Base-by-base conservation (phyloP, 2,113 vertebrate species). In the Bos indicus region DNA sequence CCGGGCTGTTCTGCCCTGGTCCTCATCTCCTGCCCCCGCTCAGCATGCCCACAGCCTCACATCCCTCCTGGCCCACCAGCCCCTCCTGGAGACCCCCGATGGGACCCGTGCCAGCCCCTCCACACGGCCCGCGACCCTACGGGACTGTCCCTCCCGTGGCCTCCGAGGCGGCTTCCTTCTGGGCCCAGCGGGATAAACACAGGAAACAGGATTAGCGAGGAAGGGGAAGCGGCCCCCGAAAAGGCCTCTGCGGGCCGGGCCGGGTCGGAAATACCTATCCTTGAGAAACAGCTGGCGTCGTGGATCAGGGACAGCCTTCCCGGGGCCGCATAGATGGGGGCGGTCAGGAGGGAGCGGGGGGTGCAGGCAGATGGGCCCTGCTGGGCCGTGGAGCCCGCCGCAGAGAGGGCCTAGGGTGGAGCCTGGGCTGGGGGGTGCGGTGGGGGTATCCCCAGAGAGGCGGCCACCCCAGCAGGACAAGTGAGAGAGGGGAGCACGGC, bases 151-250 rank as follows among this genome's bases (percentile, higher is more conserved):
- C 56, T 62, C 80, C 80, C 2, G 0, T 1, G 40, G 81, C 81
- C 88, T 67, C 64, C 5, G 6, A 46, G 78, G 62, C 88, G 0
- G 16, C 88, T 85, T 85, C 94, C 94, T 95, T 11, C 60, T 85
- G 54, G 8, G 88, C 36, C 26, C 26, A 15, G 54, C 19, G n/a
- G 33, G 88, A 91, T 77, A 77, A 77, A 90, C 87, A 88, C 93
- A 95, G 88, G 93, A 94, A 94, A 67, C 86, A n/a, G 77, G 59
- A 21, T 15, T 57, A 54, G 11, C 43, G 51, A 67, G 93, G 77
- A 94, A 88, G 86, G 52, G 86, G 62, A 90, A 83, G 52, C 60
- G 28, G 89, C 74, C 74, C 85, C 92, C 67, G 33, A 21, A 67
- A 60, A 77, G 82, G 52, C 81, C 92, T 86, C 40, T 86, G 82